phyloP scores from a whole-genome alignment of 2,888 invertebrate species.

The Orthosia gothica region DNA sequence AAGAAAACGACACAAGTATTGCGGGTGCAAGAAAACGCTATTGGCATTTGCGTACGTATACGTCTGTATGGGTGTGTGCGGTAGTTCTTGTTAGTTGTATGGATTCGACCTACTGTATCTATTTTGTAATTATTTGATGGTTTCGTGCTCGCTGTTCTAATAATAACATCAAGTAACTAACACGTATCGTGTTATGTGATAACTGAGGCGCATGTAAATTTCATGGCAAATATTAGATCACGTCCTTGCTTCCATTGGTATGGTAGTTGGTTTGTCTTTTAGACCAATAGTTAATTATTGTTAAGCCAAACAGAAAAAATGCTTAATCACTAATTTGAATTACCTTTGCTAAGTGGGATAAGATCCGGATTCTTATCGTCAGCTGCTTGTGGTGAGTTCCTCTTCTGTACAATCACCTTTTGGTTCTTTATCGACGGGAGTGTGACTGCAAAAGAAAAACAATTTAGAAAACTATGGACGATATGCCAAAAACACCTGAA shows the following conservation, averaged over 20 bases:
- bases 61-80: too few species aligned
- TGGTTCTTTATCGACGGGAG: slow-evolving; percentile 88
- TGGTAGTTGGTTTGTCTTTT: neutral
- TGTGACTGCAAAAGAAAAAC: slow-evolving; percentile 78
- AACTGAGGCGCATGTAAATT: neutral
- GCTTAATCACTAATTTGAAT: slow-evolving; percentile 42
- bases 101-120: too few species aligned
- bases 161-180: slow-evolving; percentile 28
- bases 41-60: too few species aligned
- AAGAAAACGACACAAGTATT: too few species aligned
- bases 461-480: neutral
- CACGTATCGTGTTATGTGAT: neutral
- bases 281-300: neutral
- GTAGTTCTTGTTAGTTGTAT: too few species aligned
- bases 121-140: neutral
- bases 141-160: slow-evolving; percentile 16
- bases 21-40: too few species aligned
- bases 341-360: slow-evolving; percentile 97
- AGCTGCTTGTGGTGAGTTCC: slow-evolving; percentile 93
- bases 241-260: neutral
- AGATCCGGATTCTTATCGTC: slow-evolving; percentile 97
- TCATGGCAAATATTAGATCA: neutral
- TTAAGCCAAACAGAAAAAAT: neutral
- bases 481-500: neutral
- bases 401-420: slow-evolving; percentile 92